Percentiles rank a stretch among this genome's conserved stretches.
Evolutionary conservation across 2,888 invertebrate species (phyloP).

Genomic region (Xestia c-nigrum): DNA sequence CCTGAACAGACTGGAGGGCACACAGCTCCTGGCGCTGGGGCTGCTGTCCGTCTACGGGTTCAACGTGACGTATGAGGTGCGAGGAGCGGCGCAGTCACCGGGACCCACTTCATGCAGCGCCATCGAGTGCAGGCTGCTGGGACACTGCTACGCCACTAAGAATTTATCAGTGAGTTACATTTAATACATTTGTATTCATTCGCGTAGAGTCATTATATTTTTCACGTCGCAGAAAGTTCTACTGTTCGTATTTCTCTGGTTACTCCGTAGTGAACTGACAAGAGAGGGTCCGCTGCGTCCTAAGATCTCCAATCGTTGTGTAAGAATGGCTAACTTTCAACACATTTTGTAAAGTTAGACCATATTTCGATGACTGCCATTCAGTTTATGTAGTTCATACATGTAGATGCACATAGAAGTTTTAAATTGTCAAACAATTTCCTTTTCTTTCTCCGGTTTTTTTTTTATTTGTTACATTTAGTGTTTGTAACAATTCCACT

Average conservation of each 20-base stretch:
- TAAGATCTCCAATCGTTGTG: neutral
- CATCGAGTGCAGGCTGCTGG: slow-evolving; percentile 92
- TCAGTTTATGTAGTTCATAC: neutral
- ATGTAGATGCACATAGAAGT: neutral
- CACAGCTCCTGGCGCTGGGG: neutral
- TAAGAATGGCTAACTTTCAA: neutral
- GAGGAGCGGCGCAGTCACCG: neutral
- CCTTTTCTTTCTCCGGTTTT: too few species aligned
- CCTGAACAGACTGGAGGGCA: neutral
- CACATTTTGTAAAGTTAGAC: neutral
- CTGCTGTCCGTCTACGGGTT: too few species aligned
- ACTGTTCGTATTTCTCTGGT: neutral
- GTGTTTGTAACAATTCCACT: slow-evolving; percentile 21
- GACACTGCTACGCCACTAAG: slow-evolving; percentile 94
- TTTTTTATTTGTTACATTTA: slow-evolving; percentile 2
- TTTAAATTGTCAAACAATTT: neutral
- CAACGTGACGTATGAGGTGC: neutral
- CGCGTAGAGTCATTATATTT: neutral
- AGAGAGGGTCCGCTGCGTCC: neutral
- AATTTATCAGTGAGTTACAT: slow-evolving; percentile 93
- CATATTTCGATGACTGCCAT: neutral
- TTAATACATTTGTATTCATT: neutral
- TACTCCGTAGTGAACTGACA: neutral
- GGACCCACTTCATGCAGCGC: neutral
- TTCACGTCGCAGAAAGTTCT: neutral